Base-by-base conservation (phyloP, 2,797 vertebrate species). In the Gallirallus australis region DNA sequence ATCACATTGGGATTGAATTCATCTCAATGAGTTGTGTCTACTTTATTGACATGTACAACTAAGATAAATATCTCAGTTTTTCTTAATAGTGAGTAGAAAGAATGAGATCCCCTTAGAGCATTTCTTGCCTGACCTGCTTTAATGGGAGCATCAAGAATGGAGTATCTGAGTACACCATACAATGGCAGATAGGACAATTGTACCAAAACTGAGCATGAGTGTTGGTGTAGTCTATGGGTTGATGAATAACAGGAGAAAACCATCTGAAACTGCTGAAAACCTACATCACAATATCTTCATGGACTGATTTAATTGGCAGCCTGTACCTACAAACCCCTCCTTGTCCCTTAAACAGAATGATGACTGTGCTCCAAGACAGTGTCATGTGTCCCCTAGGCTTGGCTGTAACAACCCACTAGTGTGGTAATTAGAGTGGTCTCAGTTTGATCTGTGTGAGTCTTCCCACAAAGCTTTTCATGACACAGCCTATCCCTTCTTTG, bases 291-390 rank as follows among this genome's bases (percentile, higher is more conserved):
- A 6, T 33, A 54, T 50, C 25, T 19, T 85, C 17, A 17, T 7
- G 8, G 59, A 35, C 48, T 30, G 28, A 64, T 64, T 68, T 79
- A 7, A 20, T 7, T 25, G 35, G 9, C 39, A 78, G 12, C 14
- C 1, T 63, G 0, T 71, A 30, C 6, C 17, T 56, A 1, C n/a
- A 24, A 9, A 2, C 4, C 10, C 28, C 5, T 77, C 30, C 13
- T 5, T 12, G 18, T 4, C 25, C 14, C 20, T 27, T 57, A 48
- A 48, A 11, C 28, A 71, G 42, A 8, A 27, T 31, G 37, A 39
- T 1, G 1, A 19, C 5, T 12, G 28, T 16, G 33, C 15, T 57
- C 42, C 0, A 1, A 53, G 17, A 5, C 28, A 33, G 18, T 40
- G 21, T 17, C 21, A 12, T 25, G 13, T 47, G 57, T 69, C 39